These are phyloP conservation scores for Venturia canescens DNA, from an alignment of 1,140 invertebrate genomes.

Conservation along the genomic window DNA sequence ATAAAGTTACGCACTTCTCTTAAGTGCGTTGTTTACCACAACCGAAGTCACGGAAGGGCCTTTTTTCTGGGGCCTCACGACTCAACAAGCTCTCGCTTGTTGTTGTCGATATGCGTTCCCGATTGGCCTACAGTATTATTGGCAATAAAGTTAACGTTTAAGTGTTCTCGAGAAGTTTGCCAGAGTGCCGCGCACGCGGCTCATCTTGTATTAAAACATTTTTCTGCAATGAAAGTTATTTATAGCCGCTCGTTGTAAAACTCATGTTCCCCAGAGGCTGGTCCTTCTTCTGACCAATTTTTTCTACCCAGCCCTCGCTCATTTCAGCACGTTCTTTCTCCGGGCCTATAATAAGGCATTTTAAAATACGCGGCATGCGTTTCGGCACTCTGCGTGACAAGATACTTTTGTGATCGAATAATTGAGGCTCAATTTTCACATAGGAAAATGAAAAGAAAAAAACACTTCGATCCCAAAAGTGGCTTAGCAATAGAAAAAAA, in stretches of 20 bases:
- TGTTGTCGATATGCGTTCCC: background rate
- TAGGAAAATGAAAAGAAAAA: too few relatives aligned
- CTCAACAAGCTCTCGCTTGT: background rate
- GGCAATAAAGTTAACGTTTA: slow-evolving; percentile 27
- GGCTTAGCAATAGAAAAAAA: too few relatives aligned
- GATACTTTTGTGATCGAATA: too few relatives aligned
- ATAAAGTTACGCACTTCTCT: too few relatives aligned
- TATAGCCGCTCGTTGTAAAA: slow-evolving; percentile 15
- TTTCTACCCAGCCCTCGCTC: background rate
- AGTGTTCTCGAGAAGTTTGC: slow-evolving; percentile 20
- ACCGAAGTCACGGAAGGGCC: too few relatives aligned
- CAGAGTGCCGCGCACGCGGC: background rate
- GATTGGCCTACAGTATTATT: slow-evolving; percentile 19
- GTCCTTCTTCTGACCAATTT: background rate
- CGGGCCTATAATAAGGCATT: too few relatives aligned
- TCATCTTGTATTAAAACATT: slow-evolving; percentile 13
- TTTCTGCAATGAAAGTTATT: slow-evolving; percentile 12
- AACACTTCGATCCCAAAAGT: too few relatives aligned
- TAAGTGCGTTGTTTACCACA: too few relatives aligned
- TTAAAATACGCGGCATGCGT: too few relatives aligned
- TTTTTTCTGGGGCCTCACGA: background rate
- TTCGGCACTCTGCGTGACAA: too few relatives aligned
- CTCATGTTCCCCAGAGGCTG: background rate
- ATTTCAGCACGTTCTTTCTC: too few relatives aligned
- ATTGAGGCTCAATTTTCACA: too few relatives aligned